Evolutionary conservation across 37 sponge, comb jelly and placozoan species (phyloP).

Genomic region (Halisarca cf. caerulea): DNA sequence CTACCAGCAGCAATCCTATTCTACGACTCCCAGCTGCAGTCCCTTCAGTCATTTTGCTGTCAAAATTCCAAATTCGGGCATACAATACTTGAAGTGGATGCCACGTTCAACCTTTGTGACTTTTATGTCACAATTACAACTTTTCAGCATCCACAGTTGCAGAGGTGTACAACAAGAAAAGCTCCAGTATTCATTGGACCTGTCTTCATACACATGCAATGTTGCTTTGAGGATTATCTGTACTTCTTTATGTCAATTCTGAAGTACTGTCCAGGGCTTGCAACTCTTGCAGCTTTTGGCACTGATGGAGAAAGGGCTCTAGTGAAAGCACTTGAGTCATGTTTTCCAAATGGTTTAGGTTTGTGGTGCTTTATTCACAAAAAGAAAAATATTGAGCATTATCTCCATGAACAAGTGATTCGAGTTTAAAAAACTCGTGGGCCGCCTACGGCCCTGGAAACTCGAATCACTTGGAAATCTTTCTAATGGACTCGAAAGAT

Average conservation of each 20-base stretch:
- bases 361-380: slow-evolving; percentile 7
- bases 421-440: too few relatives aligned
- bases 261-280: background rate
- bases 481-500: too few relatives aligned
- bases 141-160: background rate
- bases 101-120: slow-evolving; percentile 38
- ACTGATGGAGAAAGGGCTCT: background rate
- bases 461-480: too few relatives aligned
- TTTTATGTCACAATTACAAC: slow-evolving; percentile 38
- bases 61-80: slow-evolving; percentile 1
- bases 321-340: background rate
- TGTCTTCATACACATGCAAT: slow-evolving; percentile 44
- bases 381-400: slow-evolving; percentile 25
- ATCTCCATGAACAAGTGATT: too few relatives aligned
- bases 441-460: too few relatives aligned
- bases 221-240: slow-evolving; percentile 40
- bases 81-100: slow-evolving; percentile 27
- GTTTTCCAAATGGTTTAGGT: too few relatives aligned
- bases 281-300: background rate
- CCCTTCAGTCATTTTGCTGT: slow-evolving; percentile 11
- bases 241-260: background rate
- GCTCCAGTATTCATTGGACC: slow-evolving; percentile 40
- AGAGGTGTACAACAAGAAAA: background rate
- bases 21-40: background rate
- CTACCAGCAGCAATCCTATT: slow-evolving; percentile 29